Conservation (phyloP, 2,113 vertebrate genomes). For the Podarcis raffonei region DNA sequence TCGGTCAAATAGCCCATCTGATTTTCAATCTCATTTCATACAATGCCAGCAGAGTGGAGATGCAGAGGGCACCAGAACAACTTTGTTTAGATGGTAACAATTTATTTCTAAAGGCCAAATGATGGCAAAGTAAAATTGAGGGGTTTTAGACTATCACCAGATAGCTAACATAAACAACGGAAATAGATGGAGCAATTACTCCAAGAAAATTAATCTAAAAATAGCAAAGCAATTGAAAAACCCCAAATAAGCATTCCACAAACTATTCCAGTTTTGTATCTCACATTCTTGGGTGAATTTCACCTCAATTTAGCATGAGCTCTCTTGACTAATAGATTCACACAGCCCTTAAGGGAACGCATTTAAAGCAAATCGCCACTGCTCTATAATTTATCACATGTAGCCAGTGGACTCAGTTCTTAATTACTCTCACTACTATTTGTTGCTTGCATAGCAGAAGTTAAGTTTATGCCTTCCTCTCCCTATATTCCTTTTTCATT, state of each 20-base stretch:
- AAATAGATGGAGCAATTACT: conserved; percentile 29
- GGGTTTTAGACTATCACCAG: conserved; percentile 32
- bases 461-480: conserved; percentile 22
- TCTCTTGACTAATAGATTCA: conserved; percentile 63
- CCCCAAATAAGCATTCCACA: conserved; percentile 56
- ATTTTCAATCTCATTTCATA: conserved; percentile 36
- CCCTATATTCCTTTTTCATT: conserved; percentile 21
- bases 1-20: conserved; percentile 1
- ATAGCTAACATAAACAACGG: conserved; percentile 45
- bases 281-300: conserved; percentile 38
- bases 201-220: conserved; percentile 53
- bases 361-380: conserved; percentile 64
- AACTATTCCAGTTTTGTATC: conserved; percentile 42
- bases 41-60: neutral
- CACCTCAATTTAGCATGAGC: conserved; percentile 56
- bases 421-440: conserved; percentile 57
- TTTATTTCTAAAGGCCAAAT: conserved; percentile 32
- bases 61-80: neutral
- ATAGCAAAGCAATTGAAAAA: conserved; percentile 44
- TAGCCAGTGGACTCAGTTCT: conserved; percentile 55
- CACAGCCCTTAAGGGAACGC: conserved; percentile 50
- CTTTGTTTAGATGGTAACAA: neutral
- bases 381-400: conserved; percentile 65
- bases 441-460: conserved; percentile 25
- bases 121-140: conserved; percentile 11